Evolutionary conservation across 2,888 invertebrate genomes (phyloP), one percentile per base, ranked within the genome.

Genomic region (Copidosoma aretas): DNA sequence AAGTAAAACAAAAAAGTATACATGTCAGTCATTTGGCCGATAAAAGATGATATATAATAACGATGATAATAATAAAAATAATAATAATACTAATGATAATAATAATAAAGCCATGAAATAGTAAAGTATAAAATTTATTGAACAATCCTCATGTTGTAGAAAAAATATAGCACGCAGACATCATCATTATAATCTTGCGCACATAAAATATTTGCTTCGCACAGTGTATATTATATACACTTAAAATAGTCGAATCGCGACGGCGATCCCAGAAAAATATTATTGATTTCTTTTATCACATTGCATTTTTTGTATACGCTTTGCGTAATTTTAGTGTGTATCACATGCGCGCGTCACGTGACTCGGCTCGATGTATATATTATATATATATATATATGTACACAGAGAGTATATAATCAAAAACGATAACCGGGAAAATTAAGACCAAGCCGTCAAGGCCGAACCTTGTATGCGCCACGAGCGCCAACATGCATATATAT

Each of bases 71-170:
- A 32, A 32, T 4, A 10, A 49, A 5, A 10, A 49, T 49, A 10
- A 49, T 32, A 8, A 32, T 32, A 8, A 32, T 32, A 8, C 3
- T 32, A 32, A 32, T 32, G 8, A 32, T 32, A 49, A n/a, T 4
- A 49, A 19, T 74, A 78, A 77, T 75, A 76, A 81, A 78, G 71
- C 72, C 72, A 73, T 67, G 74, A 77, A 74, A 78, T 77, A 78
- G 74, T 75, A 76, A 75, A 68, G 69, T 75, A 77, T 69, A 73
- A 75, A 73, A 77, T 80, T 79, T 78, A 81, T 80, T 79, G 63
- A 77, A n/a, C n/a, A n/a, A 71, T 76, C 74, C 73, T 77, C 60
- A 71, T 32, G 59, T 71, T 46, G 71, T 76, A 77, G 65, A 75
- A 75, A 70, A 77, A 75, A 77, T 77, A 77, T 72, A 66, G 60